Percentiles rank a stretch among this genome's conserved stretches.
Conservation (phyloP, 35 echinoderm and acorn worm species). For the Lytechinus pictus region DNA sequence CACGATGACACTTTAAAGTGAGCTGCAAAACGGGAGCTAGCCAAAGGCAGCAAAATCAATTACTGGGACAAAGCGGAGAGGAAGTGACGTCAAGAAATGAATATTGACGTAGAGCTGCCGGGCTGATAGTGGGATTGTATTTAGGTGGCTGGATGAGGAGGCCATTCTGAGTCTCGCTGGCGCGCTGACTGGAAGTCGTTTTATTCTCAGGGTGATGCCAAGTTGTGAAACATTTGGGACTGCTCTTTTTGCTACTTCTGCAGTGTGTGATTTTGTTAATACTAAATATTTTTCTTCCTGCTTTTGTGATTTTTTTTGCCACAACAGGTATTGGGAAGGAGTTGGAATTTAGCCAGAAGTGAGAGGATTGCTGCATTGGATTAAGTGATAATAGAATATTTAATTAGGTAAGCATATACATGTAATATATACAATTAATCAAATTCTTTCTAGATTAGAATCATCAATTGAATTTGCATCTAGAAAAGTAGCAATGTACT, state of each 20-base stretch:
- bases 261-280: not conserved
- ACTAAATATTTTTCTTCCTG: not conserved
- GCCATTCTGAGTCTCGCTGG: not conserved
- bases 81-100: conserved; percentile 58
- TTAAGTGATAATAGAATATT: not conserved
- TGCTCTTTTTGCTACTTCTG: not conserved
- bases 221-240: not conserved
- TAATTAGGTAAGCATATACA: not conserved
- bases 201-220: not conserved
- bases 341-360: not conserved
- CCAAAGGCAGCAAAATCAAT: conserved; percentile 52
- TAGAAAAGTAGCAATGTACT: not conserved
- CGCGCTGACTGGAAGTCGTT: not conserved
- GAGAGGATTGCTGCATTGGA: not conserved
- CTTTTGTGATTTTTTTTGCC: not conserved
- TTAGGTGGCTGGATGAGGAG: conserved; percentile 36
- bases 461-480: not conserved
- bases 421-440: not conserved
- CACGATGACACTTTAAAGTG: not conserved
- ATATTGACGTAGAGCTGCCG: conserved; percentile 53
- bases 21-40: conserved; percentile 22
- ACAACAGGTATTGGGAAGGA: not conserved
- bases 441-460: not conserved
- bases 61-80: conserved; percentile 43
- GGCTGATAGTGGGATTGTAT: conserved; percentile 37